Percentiles rank a stretch among this genome's conserved stretches.
phyloP scores from a whole-genome alignment of 1,140 invertebrate species.

The Drosophila lacteicornis region DNA sequence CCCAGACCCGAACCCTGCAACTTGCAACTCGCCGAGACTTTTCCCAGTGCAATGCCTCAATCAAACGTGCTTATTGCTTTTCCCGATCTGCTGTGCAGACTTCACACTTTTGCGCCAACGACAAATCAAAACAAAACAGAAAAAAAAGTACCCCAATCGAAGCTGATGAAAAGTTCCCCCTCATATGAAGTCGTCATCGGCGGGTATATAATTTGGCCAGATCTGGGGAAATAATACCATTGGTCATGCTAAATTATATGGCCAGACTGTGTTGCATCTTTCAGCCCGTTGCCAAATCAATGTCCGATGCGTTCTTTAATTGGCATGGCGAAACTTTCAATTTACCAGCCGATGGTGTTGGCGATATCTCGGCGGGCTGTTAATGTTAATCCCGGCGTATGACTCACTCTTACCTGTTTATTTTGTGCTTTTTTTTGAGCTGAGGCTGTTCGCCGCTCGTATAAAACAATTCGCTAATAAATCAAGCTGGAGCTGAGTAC shows the following conservation, averaged over 20 bases:
- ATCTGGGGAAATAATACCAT: conserved; percentile 70
- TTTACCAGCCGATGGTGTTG: conserved; percentile 72
- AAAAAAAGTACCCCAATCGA: conserved; percentile 8
- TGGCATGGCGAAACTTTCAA: conserved; percentile 69
- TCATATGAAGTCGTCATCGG: conserved; percentile 72
- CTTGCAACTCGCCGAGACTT: conserved; percentile 3
- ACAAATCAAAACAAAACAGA: conserved; percentile 17
- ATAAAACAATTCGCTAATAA: conserved; percentile 82
- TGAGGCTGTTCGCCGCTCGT: conserved; percentile 23
- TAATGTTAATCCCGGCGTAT: conserved; percentile 56
- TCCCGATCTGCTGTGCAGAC: conserved; percentile 41
- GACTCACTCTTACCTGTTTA: conserved; percentile 65
- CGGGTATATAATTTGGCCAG: conserved; percentile 56
- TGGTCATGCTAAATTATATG: conserved; percentile 76
- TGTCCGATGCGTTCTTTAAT: conserved; percentile 63
- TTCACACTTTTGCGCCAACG: conserved; percentile 78
- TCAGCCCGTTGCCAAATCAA: conserved; percentile 59
- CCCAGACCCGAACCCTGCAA: neutral
- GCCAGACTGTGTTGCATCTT: conserved; percentile 21
- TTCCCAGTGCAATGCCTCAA: conserved; percentile 50
- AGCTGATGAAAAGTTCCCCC: conserved; percentile 16
- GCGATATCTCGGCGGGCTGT: conserved; percentile 67
- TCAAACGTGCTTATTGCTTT: conserved; percentile 56
- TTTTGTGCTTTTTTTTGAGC: conserved; percentile 15
- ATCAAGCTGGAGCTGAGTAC: conserved; percentile 74